Conservation (phyloP, 2,113 vertebrate genomes). For the Etia nguti region DNA sequence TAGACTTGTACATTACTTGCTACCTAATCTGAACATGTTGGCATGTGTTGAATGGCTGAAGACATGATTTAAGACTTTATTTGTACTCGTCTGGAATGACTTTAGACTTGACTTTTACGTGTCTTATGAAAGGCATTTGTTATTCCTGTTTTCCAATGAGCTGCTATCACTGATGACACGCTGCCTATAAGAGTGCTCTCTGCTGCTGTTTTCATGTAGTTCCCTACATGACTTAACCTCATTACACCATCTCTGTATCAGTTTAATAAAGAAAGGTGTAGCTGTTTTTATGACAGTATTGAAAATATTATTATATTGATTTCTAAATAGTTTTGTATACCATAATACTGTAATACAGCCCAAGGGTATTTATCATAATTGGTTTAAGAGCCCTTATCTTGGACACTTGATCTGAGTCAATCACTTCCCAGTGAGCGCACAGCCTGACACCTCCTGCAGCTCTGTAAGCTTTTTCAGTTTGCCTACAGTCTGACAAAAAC, state of each 20-base stretch:
- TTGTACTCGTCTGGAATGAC: not conserved
- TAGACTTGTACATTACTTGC: not conserved
- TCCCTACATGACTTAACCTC: not conserved
- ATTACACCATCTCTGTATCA: not conserved
- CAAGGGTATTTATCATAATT: not conserved
- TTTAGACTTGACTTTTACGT: not conserved
- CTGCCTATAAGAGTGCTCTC: not conserved
- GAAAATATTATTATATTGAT: not conserved
- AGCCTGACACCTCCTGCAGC: not conserved
- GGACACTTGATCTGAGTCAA: not conserved
- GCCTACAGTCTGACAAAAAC: not conserved
- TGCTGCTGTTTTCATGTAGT: not conserved
- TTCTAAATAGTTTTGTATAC: not conserved
- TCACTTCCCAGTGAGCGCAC: not conserved
- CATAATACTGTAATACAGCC: not conserved
- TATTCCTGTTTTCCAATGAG: not conserved
- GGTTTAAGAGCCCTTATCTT: not conserved
- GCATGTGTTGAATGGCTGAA: not conserved
- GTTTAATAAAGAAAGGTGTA: not conserved
- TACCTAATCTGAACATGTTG: not conserved
- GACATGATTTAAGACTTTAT: not conserved
- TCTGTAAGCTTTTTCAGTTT: not conserved
- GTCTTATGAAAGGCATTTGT: not conserved
- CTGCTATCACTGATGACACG: not conserved
- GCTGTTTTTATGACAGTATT: not conserved